Evolutionary conservation across 2,888 invertebrate genomes (phyloP).

Genomic region (Drosophila helvetica): DNA sequence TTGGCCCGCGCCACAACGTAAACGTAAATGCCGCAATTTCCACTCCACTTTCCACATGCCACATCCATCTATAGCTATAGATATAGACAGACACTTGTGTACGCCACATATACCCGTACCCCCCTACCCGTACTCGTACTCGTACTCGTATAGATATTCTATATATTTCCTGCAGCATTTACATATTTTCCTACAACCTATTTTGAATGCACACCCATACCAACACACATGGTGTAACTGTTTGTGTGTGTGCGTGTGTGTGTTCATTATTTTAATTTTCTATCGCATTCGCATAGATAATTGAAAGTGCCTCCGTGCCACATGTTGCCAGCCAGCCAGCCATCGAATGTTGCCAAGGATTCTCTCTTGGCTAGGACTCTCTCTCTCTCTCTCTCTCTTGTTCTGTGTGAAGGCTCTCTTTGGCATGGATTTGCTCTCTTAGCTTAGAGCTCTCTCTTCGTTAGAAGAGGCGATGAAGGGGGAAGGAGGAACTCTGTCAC

Average conservation of each 20-base stretch:
- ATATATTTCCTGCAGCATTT: constrained; percentile 48
- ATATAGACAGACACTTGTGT: constrained; percentile 4
- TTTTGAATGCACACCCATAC: constrained; percentile 40
- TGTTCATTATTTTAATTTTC: constrained; percentile 74
- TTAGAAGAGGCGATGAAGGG: constrained; percentile 6
- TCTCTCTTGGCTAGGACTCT: constrained; percentile 8
- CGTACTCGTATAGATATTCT: constrained; percentile 20
- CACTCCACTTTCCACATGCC: constrained; percentile 30
- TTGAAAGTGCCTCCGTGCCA: constrained; percentile 53
- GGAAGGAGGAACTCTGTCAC: constrained; percentile 73
- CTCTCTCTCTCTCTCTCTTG: constrained; percentile 23
- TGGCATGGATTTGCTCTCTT: not conserved
- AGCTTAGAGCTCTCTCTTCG: constrained; percentile 22
- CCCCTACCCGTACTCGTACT: too few species aligned
- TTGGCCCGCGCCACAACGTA: constrained; percentile 30
- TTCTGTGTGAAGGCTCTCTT: constrained; percentile 7
- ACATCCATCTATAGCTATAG: constrained; percentile 31
- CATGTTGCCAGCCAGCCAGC: constrained; percentile 49
- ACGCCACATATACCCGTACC: not conserved
- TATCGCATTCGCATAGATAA: constrained; percentile 52
- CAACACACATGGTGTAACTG: not conserved
- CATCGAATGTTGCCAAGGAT: constrained; percentile 47
- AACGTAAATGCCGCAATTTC: constrained; percentile 49
- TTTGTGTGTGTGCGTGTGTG: constrained; percentile 14
- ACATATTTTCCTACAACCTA: constrained; percentile 52